Evolutionary conservation across 2,797 vertebrate genomes (phyloP).

Genomic region (Pelobates cultripes): DNA sequence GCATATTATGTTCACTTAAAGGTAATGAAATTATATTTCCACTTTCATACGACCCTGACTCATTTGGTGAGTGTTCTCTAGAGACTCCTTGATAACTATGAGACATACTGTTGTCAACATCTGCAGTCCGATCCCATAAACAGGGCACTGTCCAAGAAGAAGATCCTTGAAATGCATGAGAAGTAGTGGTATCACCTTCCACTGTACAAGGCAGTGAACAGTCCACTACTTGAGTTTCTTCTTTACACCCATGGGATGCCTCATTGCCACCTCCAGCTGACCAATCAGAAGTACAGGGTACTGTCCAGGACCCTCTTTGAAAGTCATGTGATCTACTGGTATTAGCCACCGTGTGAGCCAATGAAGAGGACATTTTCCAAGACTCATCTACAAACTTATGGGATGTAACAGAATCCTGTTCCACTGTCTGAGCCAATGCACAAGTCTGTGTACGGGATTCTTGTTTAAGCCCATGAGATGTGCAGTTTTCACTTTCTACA

Average conservation of each 20-base stretch:
- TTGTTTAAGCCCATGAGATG: neutral
- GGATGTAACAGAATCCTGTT: neutral
- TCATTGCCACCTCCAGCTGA: neutral
- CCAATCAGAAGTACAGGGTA: conserved; percentile 12
- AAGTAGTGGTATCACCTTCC: neutral
- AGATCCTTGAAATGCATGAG: conserved; percentile 5
- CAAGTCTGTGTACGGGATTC: neutral
- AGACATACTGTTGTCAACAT: neutral
- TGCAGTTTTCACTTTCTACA: neutral
- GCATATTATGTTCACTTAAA: neutral
- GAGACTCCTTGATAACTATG: neutral
- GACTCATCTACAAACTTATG: neutral
- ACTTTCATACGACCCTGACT: neutral
- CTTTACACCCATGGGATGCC: neutral
- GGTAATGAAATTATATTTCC: neutral
- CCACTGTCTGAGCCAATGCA: neutral
- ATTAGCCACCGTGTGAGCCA: neutral
- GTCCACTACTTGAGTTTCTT: neutral
- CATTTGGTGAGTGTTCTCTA: neutral
- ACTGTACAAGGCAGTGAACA: neutral
- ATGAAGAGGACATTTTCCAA: neutral
- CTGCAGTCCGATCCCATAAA: neutral
- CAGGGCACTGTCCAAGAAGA: neutral
- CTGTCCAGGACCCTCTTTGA: conserved; percentile 8
- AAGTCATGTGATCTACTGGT: neutral